phyloP scores from a whole-genome alignment of 2,797 vertebrate species.

The Leuciscus waleckii region DNA sequence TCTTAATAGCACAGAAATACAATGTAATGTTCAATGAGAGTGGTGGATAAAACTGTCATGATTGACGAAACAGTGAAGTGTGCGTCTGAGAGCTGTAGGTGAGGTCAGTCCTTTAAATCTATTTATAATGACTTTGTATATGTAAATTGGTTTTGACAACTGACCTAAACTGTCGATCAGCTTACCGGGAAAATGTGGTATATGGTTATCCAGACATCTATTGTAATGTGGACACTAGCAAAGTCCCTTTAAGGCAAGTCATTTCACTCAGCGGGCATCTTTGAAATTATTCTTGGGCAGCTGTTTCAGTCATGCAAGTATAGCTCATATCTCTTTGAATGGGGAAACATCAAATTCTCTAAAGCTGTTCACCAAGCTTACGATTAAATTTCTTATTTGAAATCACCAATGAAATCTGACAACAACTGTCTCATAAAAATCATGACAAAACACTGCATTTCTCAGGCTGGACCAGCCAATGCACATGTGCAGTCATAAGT shows the following conservation, averaged over 20 bases:
- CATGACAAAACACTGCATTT: neutral
- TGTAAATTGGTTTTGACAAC: conserved; percentile 14
- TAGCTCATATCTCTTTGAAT: neutral
- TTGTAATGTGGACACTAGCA: neutral
- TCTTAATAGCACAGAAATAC: neutral
- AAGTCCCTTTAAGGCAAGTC: neutral
- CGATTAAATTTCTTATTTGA: neutral
- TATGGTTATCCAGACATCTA: conserved; percentile 1
- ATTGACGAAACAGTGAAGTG: neutral
- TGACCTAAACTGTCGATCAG: neutral
- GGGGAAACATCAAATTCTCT: neutral
- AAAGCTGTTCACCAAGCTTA: neutral
- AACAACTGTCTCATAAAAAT: neutral
- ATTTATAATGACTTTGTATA: neutral
- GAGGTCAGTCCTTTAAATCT: neutral
- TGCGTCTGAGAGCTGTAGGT: neutral
- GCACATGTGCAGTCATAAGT: neutral
- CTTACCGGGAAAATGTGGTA: neutral
- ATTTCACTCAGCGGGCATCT: neutral
- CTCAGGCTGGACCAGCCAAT: neutral
- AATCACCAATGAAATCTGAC: neutral
- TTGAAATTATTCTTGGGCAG: too few species aligned
- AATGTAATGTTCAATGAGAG: neutral
- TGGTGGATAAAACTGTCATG: neutral
- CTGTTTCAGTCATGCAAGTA: neutral